phyloP scores from a whole-genome alignment of 30 jellyfish, hydroid and myxozoan species.

The Aurelia coerulea region DNA sequence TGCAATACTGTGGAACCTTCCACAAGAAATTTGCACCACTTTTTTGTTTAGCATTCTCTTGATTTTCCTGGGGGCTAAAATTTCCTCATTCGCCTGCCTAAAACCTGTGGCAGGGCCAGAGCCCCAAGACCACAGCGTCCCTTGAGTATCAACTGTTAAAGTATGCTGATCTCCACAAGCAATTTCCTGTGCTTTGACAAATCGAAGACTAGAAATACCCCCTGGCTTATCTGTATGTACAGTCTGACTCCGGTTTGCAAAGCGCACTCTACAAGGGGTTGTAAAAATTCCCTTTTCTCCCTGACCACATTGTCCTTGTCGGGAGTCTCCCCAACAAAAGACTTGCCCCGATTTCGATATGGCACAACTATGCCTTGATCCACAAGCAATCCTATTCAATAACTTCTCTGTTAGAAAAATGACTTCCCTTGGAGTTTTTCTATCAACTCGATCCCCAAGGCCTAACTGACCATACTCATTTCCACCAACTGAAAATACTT shows the following conservation, averaged over 20 bases:
- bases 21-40: constrained; percentile 77
- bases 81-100: constrained; percentile 68
- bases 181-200: constrained; percentile 39
- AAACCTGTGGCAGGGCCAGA: constrained; percentile 89
- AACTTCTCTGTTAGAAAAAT: constrained; percentile 34
- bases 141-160: constrained; percentile 75
- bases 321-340: constrained; percentile 97
- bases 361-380: constrained; percentile 89
- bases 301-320: constrained; percentile 97
- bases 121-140: constrained; percentile 94
- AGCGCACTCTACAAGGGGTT: constrained; percentile 83
- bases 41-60: constrained; percentile 51
- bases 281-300: constrained; percentile 90
- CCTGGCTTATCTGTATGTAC: not conserved
- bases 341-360: constrained; percentile 79
- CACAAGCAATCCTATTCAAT: constrained; percentile 74
- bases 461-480: constrained; percentile 97
- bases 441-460: constrained; percentile 81
- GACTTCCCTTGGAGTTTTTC: constrained; percentile 63
- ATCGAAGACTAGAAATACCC: constrained; percentile 1
- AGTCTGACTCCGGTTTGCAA: constrained; percentile 21
- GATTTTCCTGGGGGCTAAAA: constrained; percentile 61
- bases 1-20: constrained; percentile 81
- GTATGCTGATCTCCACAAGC: constrained; percentile 89
- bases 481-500: constrained; percentile 79